Percentiles rank a stretch among this genome's conserved stretches.
phyloP scores from a whole-genome alignment of 92 coral and sea anemone species.

The Epizoanthus illoricatus region DNA sequence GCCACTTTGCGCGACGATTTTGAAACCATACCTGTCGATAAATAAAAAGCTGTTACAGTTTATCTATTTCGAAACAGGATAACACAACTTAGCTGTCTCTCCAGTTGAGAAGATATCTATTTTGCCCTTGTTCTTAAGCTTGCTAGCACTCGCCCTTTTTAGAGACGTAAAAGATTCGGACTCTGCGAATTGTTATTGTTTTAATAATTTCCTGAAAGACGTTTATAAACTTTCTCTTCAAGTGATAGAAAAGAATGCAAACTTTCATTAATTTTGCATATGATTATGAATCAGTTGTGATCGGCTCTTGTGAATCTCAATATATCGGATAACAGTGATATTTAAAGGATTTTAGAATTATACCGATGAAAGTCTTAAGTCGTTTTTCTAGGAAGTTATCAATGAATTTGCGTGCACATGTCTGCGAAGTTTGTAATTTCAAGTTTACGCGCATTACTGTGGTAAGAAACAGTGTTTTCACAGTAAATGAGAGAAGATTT shows the following conservation, averaged over 20 bases:
- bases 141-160: no score
- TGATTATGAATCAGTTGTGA: conserved; percentile 33
- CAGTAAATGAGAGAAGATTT: neutral
- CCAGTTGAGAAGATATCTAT: neutral
- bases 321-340: neutral
- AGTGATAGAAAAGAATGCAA: conserved; percentile 28
- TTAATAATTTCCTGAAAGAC: neutral
- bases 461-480: neutral
- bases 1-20: conserved; percentile 89
- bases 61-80: neutral
- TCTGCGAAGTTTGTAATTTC: neutral
- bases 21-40: conserved; percentile 83
- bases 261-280: conserved; percentile 50
- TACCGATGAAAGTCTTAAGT: neutral
- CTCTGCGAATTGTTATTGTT: conserved; percentile 12
- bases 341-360: neutral
- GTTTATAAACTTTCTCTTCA: conserved; percentile 41
- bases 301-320: conserved; percentile 8
- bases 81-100: neutral
- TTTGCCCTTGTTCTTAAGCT: no score
- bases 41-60: no score
- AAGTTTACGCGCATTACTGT: neutral
- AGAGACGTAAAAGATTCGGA: neutral
- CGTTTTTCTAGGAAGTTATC: neutral
- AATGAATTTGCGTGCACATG: neutral